These are phyloP conservation scores for Callorhinus ursinus DNA, from an alignment of 2,113 vertebrate genomes.

Conservation along the genomic window DNA sequence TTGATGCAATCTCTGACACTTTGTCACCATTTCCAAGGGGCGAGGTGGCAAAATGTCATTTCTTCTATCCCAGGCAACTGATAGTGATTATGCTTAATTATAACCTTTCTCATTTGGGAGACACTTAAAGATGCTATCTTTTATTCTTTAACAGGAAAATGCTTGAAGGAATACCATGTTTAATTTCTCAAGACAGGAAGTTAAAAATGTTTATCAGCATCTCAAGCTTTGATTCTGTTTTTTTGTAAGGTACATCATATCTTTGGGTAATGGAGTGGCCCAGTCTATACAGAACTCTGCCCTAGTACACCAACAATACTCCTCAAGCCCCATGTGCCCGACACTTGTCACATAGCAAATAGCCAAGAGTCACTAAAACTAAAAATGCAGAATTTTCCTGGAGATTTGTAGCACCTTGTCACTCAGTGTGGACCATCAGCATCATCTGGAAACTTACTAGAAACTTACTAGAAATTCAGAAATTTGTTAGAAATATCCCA, in stretches of 20 bases:
- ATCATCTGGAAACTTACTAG: not conserved
- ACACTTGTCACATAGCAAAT: not conserved
- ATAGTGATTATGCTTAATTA: not conserved
- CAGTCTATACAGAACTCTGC: not conserved
- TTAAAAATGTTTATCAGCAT: not conserved
- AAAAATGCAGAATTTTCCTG: not conserved
- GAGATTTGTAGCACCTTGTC: not conserved
- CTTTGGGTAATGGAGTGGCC: not conserved
- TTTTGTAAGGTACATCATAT: not conserved
- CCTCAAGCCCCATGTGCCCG: not conserved
- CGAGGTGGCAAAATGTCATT: not conserved
- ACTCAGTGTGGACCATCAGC: not conserved
- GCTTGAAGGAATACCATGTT: not conserved
- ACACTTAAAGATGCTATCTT: not conserved
- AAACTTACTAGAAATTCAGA: not conserved
- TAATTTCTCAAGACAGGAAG: not conserved
- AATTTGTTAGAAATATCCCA: not conserved
- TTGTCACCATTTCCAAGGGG: not conserved
- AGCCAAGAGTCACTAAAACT: not conserved
- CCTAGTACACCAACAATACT: not conserved
- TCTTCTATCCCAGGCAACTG: not conserved
- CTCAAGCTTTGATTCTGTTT: not conserved
- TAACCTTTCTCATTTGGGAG: constrained; percentile 12
- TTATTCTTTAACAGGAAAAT: not conserved
- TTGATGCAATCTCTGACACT: not conserved